A percentile compares a stretch with the other conserved stretches of the same genome.
phyloP scores from a whole-genome alignment of 2,888 invertebrate species.

The Erebia epiphron region DNA sequence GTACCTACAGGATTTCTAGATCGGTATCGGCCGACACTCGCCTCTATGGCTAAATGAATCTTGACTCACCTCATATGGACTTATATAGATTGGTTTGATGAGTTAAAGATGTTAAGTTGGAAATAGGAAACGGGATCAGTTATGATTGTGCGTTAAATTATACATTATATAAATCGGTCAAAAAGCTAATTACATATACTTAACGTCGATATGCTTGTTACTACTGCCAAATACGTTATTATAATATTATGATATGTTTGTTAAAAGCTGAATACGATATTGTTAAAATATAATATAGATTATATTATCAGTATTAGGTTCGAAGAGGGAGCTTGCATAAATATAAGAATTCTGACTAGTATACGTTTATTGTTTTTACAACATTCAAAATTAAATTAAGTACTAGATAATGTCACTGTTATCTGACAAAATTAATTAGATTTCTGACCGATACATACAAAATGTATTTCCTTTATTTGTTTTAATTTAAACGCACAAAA shows the following conservation, averaged over 20 bases:
- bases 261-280: conserved; percentile 48
- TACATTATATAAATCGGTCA: conserved; percentile 75
- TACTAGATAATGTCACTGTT: conserved; percentile 81
- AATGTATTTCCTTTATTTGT: conserved; percentile 25
- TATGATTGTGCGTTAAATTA: conserved; percentile 69
- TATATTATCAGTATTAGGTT: conserved; percentile 49
- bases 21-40: conserved; percentile 47
- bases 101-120: conserved; percentile 38
- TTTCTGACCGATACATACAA: conserved; percentile 68
- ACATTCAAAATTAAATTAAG: conserved; percentile 77
- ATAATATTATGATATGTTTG: conserved; percentile 39
- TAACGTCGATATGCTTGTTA: conserved; percentile 63
- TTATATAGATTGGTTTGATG: conserved; percentile 10
- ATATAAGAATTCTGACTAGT: conserved; percentile 70
- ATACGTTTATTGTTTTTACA: conserved; percentile 67
- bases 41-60: conserved; percentile 49
- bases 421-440: conserved; percentile 70
- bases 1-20: conserved; percentile 55
- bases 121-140: conserved; percentile 41
- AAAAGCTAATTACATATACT: conserved; percentile 74
- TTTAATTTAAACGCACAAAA: conserved; percentile 61
- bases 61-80: neutral
- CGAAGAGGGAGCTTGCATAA: conserved; percentile 59
- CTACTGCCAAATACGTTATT: conserved; percentile 50
- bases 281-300: conserved; percentile 28